A percentile compares a stretch with the other conserved stretches of the same genome.
phyloP scores from a whole-genome alignment of 2,888 invertebrate genomes.

The Sphaeridia pumilis region DNA sequence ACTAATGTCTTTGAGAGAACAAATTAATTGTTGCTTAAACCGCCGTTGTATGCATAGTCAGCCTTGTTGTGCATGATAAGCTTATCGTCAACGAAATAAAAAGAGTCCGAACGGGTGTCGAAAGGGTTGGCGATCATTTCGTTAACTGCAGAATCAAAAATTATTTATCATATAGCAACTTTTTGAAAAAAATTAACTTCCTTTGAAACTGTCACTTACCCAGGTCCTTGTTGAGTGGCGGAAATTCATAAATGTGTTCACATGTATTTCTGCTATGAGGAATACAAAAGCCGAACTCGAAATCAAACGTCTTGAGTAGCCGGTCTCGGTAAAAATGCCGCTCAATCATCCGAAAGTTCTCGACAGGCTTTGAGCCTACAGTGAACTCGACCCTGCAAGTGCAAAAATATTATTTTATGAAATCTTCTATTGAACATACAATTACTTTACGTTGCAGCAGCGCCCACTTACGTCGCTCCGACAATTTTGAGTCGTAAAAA shows the following conservation, averaged over 20 bases:
- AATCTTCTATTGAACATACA: not conserved
- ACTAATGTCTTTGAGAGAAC: no score
- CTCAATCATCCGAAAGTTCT: conserved; percentile 96
- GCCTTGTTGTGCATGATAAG: conserved; percentile 99
- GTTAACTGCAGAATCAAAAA: conserved; percentile 56
- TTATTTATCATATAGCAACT: conserved; percentile 10
- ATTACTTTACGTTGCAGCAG: not conserved
- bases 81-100: conserved; percentile 94
- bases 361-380: conserved; percentile 81
- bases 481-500: conserved; percentile 92
- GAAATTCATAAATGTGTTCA: conserved; percentile 99
- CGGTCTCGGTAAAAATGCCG: conserved; percentile 90
- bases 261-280: conserved; percentile 95
- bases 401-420: not conserved
- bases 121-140: conserved; percentile 95
- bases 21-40: conserved; percentile 40
- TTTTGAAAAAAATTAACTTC: not conserved
- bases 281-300: conserved; percentile 99
- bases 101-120: conserved; percentile 95
- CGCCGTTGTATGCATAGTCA: conserved; percentile 92
- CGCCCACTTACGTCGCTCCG: conserved; percentile 78
- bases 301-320: conserved; percentile 92
- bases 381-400: conserved; percentile 80
- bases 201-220: conserved; percentile 49
- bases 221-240: conserved; percentile 68